A percentile compares a stretch with the other conserved stretches of the same genome.
These are phyloP conservation scores for Coluber constrictor DNA, from an alignment of 2,797 vertebrate genomes.

Conservation along the genomic window DNA sequence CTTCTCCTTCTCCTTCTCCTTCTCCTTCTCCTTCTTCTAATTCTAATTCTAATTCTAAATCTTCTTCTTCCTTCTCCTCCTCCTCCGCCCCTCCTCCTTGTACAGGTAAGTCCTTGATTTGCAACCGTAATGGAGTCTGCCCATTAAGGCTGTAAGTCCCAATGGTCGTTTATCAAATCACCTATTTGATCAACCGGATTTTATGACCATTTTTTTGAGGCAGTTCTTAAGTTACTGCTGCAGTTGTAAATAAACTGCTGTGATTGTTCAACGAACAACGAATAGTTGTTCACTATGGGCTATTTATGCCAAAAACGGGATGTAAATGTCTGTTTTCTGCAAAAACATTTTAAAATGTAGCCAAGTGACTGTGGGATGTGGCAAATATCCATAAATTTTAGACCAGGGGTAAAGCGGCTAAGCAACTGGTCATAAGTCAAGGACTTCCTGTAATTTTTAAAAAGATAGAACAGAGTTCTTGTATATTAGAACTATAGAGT, in stretches of 20 bases:
- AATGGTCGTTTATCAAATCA: background rate
- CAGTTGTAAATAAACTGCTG: background rate
- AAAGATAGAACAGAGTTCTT: background rate
- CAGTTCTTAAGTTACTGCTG: background rate
- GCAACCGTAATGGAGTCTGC: background rate
- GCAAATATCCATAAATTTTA: background rate
- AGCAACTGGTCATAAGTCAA: background rate
- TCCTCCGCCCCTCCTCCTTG: too few relatives aligned
- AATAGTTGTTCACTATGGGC: background rate
- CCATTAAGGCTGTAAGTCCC: background rate
- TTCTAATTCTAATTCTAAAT: too few relatives aligned
- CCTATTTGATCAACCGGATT: background rate
- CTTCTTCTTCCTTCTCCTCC: too few relatives aligned
- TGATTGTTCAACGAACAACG: background rate
- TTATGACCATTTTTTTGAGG: background rate
- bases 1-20: too few relatives aligned
- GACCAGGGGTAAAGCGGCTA: background rate
- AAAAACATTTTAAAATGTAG: background rate
- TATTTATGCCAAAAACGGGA: background rate
- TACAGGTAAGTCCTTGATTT: background rate
- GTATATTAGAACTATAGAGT: background rate
- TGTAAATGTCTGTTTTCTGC: background rate
- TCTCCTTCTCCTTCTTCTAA: too few relatives aligned
- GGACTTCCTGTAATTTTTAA: background rate
- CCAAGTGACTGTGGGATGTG: background rate